Conservation (phyloP, 2,888 invertebrate species). For the Drosophila meridiana region DNA sequence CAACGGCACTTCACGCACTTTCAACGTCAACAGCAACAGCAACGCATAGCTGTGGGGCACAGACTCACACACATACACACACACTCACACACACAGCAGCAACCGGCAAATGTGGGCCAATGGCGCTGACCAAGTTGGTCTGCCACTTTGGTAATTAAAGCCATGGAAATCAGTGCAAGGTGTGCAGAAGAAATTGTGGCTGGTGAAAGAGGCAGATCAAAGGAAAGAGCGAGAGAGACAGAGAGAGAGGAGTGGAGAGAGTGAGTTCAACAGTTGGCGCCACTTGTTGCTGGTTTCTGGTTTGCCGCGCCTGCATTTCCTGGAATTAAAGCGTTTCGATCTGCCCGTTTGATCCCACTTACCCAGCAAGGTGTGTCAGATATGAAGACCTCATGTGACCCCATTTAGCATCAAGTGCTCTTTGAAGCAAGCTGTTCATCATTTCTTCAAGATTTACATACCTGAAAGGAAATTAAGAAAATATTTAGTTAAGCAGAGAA, state of each 20-base stretch:
- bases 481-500: neutral
- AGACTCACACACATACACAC: conserved; percentile 2
- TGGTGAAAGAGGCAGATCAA: conserved; percentile 13
- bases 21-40: conserved; percentile 26
- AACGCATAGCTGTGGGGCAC: conserved; percentile 37
- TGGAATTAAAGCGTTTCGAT: conserved; percentile 30
- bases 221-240: neutral
- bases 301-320: conserved; percentile 41
- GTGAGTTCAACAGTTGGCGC: conserved; percentile 45
- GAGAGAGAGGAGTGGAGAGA: neutral
- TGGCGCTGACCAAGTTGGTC: conserved; percentile 60
- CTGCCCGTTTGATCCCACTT: conserved; percentile 14
- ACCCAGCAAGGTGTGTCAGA: conserved; percentile 41
- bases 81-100: conserved; percentile 15
- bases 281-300: conserved; percentile 39
- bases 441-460: conserved; percentile 25
- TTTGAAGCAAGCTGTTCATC: conserved; percentile 10
- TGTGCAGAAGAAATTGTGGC: conserved; percentile 44
- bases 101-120: conserved; percentile 61
- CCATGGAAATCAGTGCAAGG: conserved; percentile 69
- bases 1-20: conserved; percentile 56
- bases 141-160: conserved; percentile 67
- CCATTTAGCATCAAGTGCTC: conserved; percentile 7
- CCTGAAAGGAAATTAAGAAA: conserved; percentile 49
- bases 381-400: conserved; percentile 15